These are phyloP conservation scores for Drosophila lini DNA, from an alignment of 1,140 invertebrate species.

Conservation along the genomic window DNA sequence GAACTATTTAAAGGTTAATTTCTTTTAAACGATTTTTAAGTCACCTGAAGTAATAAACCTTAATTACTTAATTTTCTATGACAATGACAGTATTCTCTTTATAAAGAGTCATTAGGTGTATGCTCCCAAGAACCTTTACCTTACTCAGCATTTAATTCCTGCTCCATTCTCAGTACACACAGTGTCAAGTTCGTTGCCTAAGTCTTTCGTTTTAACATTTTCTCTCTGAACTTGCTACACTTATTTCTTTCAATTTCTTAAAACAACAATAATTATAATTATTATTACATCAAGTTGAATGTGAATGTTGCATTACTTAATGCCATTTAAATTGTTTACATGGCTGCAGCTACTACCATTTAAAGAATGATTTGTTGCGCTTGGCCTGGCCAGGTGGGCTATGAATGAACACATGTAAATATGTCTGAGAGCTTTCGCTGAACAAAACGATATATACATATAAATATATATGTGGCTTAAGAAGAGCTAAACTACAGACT, in stretches of 20 bases:
- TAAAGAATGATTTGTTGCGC: conserved; percentile 79
- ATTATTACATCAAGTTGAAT: conserved; percentile 48
- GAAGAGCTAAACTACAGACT: conserved; percentile 18
- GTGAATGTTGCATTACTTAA: conserved; percentile 71
- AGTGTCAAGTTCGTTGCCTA: conserved; percentile 72
- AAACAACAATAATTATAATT: conserved; percentile 43
- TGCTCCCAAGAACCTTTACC: neutral
- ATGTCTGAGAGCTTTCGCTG: conserved; percentile 24
- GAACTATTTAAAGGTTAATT: neutral
- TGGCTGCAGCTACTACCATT: conserved; percentile 43
- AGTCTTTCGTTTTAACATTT: conserved; percentile 67
- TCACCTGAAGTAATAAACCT: neutral
- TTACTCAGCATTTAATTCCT: neutral
- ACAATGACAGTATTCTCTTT: neutral
- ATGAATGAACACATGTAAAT: conserved; percentile 25
- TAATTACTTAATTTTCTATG: neutral
- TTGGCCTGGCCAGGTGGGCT: conserved; percentile 45
- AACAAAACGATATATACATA: neutral
- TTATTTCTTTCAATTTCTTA: conserved; percentile 19
- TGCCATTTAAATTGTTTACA: conserved; percentile 64
- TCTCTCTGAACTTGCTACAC: conserved; percentile 4
- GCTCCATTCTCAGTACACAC: neutral
- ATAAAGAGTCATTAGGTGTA: neutral
- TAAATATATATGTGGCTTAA: conserved; percentile 42
- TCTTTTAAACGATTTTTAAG: neutral